Conservation (phyloP, 2,797 vertebrate species). For the Holocentrus rufus region DNA sequence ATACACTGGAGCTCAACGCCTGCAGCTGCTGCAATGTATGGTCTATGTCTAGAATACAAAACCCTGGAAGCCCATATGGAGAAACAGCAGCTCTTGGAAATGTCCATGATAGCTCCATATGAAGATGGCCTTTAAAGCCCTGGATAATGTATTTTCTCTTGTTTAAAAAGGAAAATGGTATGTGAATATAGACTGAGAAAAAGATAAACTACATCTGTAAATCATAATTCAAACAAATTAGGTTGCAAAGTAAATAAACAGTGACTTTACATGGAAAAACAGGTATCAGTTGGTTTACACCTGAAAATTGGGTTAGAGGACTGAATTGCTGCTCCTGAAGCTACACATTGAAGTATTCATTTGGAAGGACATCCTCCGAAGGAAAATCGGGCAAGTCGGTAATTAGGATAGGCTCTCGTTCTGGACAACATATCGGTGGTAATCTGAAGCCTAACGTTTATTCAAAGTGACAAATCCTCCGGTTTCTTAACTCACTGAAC, state of each 20-base stretch:
- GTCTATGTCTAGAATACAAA: conserved; percentile 47
- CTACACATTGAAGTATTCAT: background rate
- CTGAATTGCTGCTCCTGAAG: too few species aligned
- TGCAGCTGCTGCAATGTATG: conserved; percentile 66
- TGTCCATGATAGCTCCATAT: background rate
- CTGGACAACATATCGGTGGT: too few species aligned
- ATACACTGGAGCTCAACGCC: conserved; percentile 66
- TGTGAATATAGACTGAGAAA: too few species aligned
- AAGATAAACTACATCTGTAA: too few species aligned
- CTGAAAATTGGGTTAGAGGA: too few species aligned
- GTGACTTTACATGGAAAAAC: background rate
- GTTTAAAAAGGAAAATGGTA: background rate
- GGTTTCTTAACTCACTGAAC: background rate
- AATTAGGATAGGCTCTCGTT: background rate
- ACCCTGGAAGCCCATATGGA: conserved; percentile 28
- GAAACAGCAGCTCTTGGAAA: conserved; percentile 20
- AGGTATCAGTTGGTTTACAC: too few species aligned
- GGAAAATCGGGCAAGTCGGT: background rate
- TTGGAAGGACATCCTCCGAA: background rate
- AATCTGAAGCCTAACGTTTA: background rate
- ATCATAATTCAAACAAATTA: background rate
- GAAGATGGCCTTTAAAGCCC: background rate
- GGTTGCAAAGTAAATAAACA: background rate
- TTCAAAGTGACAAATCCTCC: background rate
- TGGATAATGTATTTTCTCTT: background rate